Evolutionary conservation across 2,797 vertebrate species (phyloP).

Genomic region (Lepilemur ruficaudatus): DNA sequence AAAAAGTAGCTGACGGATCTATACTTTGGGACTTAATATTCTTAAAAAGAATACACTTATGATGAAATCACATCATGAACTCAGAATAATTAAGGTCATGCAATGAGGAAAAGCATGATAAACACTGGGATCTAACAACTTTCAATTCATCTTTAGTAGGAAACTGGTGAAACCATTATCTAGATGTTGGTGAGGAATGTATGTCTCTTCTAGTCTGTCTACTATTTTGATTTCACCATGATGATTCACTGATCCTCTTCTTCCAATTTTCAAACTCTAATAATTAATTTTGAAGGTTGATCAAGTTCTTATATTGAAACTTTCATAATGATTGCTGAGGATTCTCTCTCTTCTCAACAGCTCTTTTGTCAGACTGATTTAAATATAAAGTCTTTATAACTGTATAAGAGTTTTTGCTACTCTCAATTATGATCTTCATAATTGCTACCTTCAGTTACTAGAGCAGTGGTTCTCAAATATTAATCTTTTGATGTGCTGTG

Average conservation of each 20-base stretch:
- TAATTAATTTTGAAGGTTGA: neutral
- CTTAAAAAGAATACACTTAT: neutral
- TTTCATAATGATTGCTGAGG: slow-evolving; percentile 13
- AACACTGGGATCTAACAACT: neutral
- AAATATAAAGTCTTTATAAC: neutral
- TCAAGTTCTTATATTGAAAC: neutral
- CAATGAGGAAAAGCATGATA: neutral
- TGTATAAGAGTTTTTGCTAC: neutral
- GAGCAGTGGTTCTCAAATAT: neutral
- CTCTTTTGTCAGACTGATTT: slow-evolving; percentile 14
- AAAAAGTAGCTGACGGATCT: neutral
- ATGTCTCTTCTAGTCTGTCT: neutral
- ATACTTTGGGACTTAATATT: neutral
- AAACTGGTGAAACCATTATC: neutral
- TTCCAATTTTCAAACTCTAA: neutral
- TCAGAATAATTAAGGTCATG: neutral
- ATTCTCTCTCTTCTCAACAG: neutral
- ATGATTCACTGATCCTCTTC: neutral
- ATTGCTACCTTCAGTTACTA: neutral
- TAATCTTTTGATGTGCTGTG: neutral
- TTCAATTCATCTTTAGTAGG: neutral
- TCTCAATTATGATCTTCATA: neutral
- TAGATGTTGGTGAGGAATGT: neutral
- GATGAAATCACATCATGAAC: neutral
- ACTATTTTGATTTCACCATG: slow-evolving; percentile 5